A percentile compares a stretch with the other conserved stretches of the same genome.
These are phyloP conservation scores for Sphyrna mokarran DNA, from an alignment of 2,113 vertebrate species.

Conservation along the genomic window DNA sequence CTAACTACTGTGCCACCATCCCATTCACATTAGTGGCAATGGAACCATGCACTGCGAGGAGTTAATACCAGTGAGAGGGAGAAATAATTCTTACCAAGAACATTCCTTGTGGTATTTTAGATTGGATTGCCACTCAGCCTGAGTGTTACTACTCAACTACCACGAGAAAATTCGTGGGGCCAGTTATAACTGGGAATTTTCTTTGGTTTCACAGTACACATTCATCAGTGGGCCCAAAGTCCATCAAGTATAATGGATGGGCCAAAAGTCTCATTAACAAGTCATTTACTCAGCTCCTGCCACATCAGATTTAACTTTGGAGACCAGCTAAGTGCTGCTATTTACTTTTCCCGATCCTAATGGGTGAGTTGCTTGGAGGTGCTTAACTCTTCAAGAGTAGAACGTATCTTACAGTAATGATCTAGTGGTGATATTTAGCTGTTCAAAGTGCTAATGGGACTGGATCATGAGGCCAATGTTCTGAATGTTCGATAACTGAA, in stretches of 20 bases:
- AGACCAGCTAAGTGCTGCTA: not conserved
- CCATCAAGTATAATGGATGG: not conserved
- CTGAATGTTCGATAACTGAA: not conserved
- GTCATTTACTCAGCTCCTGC: not conserved
- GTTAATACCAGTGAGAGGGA: too few species aligned
- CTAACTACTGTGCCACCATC: too few species aligned
- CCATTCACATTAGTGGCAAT: not conserved
- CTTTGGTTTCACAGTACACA: not conserved
- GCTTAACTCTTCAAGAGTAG: not conserved
- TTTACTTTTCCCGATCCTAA: conserved; percentile 17
- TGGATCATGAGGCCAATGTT: not conserved
- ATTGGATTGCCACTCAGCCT: not conserved
- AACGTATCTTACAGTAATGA: not conserved
- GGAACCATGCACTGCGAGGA: not conserved
- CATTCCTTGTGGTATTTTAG: too few species aligned
- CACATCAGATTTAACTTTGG: not conserved
- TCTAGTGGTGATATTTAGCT: not conserved
- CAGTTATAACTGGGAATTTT: not conserved
- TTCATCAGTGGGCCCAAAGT: not conserved
- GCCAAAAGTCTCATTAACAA: not conserved
- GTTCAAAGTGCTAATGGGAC: not conserved
- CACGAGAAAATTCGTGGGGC: not conserved
- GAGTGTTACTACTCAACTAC: not conserved
- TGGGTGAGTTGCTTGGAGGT: not conserved
- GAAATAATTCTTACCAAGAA: not conserved